Conservation (phyloP, 2,888 invertebrate genomes). For the Labia minor region DNA sequence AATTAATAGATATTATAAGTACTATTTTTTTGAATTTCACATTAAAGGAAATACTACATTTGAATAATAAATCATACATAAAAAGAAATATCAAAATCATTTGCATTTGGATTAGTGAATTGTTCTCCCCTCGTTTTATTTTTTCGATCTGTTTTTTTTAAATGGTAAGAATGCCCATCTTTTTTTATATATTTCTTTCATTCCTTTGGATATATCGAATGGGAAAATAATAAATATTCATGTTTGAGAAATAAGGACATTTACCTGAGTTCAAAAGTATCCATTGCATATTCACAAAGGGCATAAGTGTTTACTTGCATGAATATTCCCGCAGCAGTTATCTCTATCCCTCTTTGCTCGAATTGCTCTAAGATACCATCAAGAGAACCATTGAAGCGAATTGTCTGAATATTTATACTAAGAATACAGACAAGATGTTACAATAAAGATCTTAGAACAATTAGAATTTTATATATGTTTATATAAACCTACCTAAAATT, state of each 20-base stretch:
- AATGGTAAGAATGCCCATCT: too few relatives aligned
- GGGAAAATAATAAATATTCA: not conserved
- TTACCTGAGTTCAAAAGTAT: slow-evolving; percentile 13
- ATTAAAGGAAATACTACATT: too few relatives aligned
- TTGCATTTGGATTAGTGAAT: too few relatives aligned
- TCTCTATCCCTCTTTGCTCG: not conserved
- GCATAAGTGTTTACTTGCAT: slow-evolving; percentile 13
- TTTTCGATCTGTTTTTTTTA: too few relatives aligned
- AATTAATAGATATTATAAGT: too few relatives aligned
- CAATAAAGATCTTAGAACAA: not conserved
- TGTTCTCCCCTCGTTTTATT: too few relatives aligned
- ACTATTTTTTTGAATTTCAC: too few relatives aligned
- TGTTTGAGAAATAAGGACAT: not conserved
- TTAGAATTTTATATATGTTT: not conserved
- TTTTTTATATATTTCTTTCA: too few relatives aligned
- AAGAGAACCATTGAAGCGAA: not conserved
- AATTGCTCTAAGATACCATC: not conserved
- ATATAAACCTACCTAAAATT: slow-evolving; percentile 1
- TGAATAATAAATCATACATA: too few relatives aligned
- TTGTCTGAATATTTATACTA: not conserved
- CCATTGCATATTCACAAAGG: slow-evolving; percentile 13
- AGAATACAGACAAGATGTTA: not conserved
- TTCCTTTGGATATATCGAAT: too few relatives aligned
- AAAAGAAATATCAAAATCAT: too few relatives aligned
- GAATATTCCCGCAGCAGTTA: slow-evolving; percentile 4